Conservation (phyloP, 2,797 vertebrate species). For the Tapera naevia region DNA sequence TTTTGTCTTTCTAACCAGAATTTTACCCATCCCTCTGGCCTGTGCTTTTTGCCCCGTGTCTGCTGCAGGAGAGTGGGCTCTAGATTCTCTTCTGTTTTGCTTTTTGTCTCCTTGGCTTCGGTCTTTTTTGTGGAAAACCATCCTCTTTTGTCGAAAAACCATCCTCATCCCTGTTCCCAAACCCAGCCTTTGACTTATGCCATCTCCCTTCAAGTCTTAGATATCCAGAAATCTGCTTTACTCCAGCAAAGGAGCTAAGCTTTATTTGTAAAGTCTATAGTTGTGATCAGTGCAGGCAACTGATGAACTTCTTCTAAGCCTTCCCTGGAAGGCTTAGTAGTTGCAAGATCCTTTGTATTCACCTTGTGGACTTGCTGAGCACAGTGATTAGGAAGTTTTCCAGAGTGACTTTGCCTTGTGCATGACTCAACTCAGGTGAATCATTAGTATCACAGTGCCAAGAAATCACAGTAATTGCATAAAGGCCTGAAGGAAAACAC, state of each 20-base stretch:
- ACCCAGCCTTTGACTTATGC: not conserved
- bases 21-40: not conserved
- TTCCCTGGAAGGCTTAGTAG: constrained; percentile 25
- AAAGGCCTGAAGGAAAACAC: not conserved
- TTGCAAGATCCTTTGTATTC: not conserved
- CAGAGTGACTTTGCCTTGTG: not conserved
- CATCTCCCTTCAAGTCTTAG: not conserved
- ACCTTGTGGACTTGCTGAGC: not conserved
- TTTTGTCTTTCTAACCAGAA: not conserved
- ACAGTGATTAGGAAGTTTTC: not conserved
- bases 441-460: not conserved
- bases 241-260: not conserved
- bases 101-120: not conserved
- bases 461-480: constrained; percentile 6
- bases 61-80: not conserved
- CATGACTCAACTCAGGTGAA: constrained; percentile 46
- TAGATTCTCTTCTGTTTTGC: not conserved
- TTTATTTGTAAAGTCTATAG: not conserved
- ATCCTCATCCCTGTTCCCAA: not conserved
- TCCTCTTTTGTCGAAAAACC: not conserved
- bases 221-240: not conserved
- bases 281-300: not conserved
- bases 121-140: not conserved
- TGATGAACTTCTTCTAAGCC: not conserved
- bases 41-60: not conserved